phyloP scores from a whole-genome alignment of 2,888 invertebrate genomes.

The Torymus auratus region DNA sequence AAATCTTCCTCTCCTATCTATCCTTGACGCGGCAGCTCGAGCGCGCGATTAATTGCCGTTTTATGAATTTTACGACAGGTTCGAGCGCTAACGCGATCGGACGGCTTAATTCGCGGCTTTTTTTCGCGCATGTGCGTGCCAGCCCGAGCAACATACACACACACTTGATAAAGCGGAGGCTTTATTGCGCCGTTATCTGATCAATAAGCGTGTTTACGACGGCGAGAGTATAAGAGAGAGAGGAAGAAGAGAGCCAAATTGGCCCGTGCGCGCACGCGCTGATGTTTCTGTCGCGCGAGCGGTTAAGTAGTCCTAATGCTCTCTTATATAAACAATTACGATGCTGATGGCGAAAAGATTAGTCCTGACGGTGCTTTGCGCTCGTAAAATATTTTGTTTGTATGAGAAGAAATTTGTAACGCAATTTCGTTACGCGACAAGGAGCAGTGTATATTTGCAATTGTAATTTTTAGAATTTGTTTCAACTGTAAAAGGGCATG shows the following conservation, averaged over 20 bases:
- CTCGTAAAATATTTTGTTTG: no score
- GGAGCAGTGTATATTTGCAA: no score
- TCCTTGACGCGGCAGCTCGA: background rate
- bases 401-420: no score
- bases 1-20: constrained; percentile 38
- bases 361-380: no score
- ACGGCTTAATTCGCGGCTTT: background rate
- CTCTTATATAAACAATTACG: constrained; percentile 12
- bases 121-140: background rate
- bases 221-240: background rate
- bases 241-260: constrained; percentile 17
- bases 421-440: no score
- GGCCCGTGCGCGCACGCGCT: background rate
- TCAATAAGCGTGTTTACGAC: constrained; percentile 33
- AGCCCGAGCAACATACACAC: background rate
- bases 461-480: no score
- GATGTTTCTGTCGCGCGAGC: background rate
- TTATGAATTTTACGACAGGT: constrained; percentile 20
- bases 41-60: constrained; percentile 9
- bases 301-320: constrained; percentile 39
- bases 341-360: background rate
- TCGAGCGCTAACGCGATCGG: background rate
- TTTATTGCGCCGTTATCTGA: constrained; percentile 43
- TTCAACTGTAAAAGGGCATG: no score
- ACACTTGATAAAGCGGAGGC: constrained; percentile 5